Conservation (phyloP, 2,797 vertebrate genomes). For the Todus mexicanus region DNA sequence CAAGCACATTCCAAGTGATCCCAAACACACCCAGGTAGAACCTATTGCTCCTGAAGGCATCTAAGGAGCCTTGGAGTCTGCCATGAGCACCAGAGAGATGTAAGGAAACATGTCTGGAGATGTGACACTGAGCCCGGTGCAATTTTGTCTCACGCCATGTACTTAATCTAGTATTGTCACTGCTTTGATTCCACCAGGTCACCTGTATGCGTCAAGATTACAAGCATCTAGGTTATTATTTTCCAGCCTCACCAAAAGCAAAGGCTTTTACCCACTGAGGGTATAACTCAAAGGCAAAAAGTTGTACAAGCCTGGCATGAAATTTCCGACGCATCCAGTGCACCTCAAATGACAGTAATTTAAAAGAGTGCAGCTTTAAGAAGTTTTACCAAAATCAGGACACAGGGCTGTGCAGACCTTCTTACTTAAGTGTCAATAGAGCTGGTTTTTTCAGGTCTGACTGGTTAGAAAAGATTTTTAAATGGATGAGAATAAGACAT, state of each 20-base stretch:
- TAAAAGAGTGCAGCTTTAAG: background rate
- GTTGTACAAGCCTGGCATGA: background rate
- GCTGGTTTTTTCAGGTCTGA: background rate
- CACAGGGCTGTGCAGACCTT: background rate
- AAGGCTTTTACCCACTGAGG: background rate
- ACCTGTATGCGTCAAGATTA: background rate
- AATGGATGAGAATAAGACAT: background rate
- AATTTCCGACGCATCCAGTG: background rate
- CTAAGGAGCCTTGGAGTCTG: fast-evolving
- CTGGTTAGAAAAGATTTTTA: background rate
- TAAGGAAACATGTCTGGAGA: background rate
- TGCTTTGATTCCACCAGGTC: background rate
- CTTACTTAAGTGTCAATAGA: background rate
- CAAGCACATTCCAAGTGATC: background rate
- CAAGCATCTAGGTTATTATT: background rate
- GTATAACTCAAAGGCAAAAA: background rate
- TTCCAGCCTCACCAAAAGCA: background rate
- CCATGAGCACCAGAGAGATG: fast-evolving
- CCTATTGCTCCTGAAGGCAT: background rate
- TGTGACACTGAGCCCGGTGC: background rate
- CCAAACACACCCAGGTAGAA: background rate
- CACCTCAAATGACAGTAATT: background rate
- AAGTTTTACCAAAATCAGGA: background rate
- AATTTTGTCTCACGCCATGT: background rate
- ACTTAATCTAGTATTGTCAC: background rate